Evolutionary conservation across 2,113 vertebrate species (phyloP), one percentile per base, ranked within the genome.

Genomic region (Shinisaurus crocodilurus): DNA sequence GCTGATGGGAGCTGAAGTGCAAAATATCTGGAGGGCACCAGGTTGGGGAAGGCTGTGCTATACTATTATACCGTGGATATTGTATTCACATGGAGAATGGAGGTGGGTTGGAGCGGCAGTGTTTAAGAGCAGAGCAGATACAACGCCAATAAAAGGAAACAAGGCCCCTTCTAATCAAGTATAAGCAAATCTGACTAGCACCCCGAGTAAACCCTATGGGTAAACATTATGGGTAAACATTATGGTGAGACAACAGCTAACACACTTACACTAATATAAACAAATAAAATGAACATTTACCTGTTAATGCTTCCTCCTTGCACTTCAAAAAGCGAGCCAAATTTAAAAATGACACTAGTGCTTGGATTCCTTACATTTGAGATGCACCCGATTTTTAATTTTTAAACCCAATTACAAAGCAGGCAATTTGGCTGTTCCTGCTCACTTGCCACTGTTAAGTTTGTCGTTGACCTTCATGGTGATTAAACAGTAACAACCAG

Each of bases 131-230:
- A 43, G 25, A 45, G 37, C 23, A 76, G 57, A 60, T 0, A n/a
- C 50, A 72, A 18, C 34, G 1, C 70, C 90, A 87, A 92, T 88
- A 18, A 88, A 76, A 40, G 54, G 57, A 23, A 48, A 8, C 0
- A 4, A 50, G 50, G 82, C 5, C 60, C 40, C 60, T 86, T 54
- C 0, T 18, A 40, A 23, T 75, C 87, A 72, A 1, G 8, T 50
- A 18, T 32, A 82, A 82, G 0, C 27, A 40, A 91, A 2, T 63
- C 8, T 0, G 0, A 43, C 72, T 45, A 3, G 16, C 1, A 79
- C 60, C 1, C 54, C 1, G 0, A 15, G 0, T n/a, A 37, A 0
- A 16, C 0, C 3, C 23, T 6, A 16, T 48, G n/a, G n/a, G n/a
- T n/a, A n/a, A n/a, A n/a, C 7, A 3, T 70, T 34, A n/a, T n/a